Evolutionary conservation across 2,888 invertebrate species (phyloP).

Genomic region (Leucophora obtusa): DNA sequence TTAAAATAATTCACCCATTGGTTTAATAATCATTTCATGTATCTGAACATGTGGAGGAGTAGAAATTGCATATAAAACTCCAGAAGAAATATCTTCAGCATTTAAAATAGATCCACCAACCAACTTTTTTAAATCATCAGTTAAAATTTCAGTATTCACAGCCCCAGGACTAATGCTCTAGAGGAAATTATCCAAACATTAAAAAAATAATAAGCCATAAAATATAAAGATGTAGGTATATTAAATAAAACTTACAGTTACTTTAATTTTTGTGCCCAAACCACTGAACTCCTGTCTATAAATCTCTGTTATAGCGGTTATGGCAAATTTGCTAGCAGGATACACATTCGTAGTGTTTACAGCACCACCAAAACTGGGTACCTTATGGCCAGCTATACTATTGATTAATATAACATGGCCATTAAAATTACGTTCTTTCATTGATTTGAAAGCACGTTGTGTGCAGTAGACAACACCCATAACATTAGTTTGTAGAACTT

Average conservation of each 20-base stretch:
- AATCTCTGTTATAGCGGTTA: constrained; percentile 75
- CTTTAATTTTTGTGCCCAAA: constrained; percentile 74
- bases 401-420: constrained; percentile 80
- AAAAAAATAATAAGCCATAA: not conserved
- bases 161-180: constrained; percentile 67
- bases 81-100: constrained; percentile 57
- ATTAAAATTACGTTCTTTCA: constrained; percentile 76
- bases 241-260: constrained; percentile 73
- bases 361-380: constrained; percentile 55
- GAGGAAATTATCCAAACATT: too few relatives aligned
- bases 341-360: constrained; percentile 71
- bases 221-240: not conserved
- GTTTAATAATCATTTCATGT: constrained; percentile 68
- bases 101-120: constrained; percentile 64
- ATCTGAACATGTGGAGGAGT: constrained; percentile 51
- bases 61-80: constrained; percentile 53
- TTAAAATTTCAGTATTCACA: constrained; percentile 72
- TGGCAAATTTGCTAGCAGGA: constrained; percentile 74
- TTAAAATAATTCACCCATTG: constrained; percentile 68
- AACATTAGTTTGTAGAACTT: constrained; percentile 79
- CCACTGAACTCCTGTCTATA: constrained; percentile 75
- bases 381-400: constrained; percentile 74
- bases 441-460: constrained; percentile 79
- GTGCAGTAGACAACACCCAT: constrained; percentile 79
- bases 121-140: constrained; percentile 57